These are phyloP conservation scores for Muscicapa striata DNA, from an alignment of 2,797 vertebrate genomes.

Conservation along the genomic window DNA sequence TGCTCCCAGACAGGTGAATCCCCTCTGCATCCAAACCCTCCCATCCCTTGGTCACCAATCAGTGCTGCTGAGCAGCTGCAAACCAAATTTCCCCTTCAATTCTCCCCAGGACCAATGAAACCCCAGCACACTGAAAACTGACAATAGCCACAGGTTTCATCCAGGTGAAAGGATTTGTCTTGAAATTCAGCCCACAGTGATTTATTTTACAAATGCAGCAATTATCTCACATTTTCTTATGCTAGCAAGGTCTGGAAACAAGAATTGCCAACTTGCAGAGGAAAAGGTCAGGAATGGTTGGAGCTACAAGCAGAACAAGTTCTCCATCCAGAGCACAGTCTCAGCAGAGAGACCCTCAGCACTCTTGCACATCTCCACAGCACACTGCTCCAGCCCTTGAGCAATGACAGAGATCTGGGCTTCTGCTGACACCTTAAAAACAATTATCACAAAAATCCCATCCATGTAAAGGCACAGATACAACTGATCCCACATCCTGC, in stretches of 20 bases:
- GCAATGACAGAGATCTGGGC: constrained; percentile 17
- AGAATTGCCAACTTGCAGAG: neutral
- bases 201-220: neutral
- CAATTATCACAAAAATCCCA: neutral
- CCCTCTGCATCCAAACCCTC: neutral
- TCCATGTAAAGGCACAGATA: neutral
- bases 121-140: neutral
- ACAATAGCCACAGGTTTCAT: neutral
- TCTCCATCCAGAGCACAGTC: neutral
- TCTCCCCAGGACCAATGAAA: neutral
- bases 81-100: neutral
- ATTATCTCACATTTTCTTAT: neutral
- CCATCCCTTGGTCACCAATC: neutral
- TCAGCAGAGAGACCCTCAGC: neutral
- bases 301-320: neutral
- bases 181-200: neutral
- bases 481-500: neutral
- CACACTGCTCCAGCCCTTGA: neutral
- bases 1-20: neutral
- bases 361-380: constrained; percentile 23
- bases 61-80: neutral
- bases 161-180: neutral
- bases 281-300: neutral
- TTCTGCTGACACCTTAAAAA: constrained; percentile 28
- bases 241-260: neutral